Evolutionary conservation across 1,140 invertebrate species (phyloP).

Genomic region (Leptonema lineaticorne): DNA sequence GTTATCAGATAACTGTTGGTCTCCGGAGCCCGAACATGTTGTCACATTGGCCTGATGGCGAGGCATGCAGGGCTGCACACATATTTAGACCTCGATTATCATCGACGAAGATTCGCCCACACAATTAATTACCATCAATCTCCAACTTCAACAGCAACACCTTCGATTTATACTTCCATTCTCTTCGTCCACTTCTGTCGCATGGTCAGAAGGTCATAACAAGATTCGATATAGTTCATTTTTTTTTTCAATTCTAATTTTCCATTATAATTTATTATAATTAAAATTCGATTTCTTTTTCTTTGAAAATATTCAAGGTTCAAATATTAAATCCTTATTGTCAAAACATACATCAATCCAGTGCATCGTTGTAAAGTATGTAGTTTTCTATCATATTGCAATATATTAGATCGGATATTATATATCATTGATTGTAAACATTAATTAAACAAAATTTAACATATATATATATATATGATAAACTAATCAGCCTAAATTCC

Average conservation of each 20-base stretch:
- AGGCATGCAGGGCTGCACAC: slow-evolving; percentile 56
- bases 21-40: slow-evolving; percentile 67
- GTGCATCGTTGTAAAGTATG: too few species aligned
- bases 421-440: too few species aligned
- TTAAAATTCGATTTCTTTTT: too few species aligned
- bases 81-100: slow-evolving; percentile 51
- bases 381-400: too few species aligned
- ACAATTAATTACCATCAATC: slow-evolving; percentile 22
- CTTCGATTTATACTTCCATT: neutral
- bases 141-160: neutral
- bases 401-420: too few species aligned
- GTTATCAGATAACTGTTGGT: slow-evolving; percentile 75
- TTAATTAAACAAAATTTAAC: too few species aligned
- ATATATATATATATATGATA: too few species aligned
- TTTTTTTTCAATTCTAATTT: neutral
- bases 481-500: too few species aligned
- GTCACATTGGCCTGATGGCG: slow-evolving; percentile 66
- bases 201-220: neutral
- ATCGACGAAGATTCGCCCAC: neutral
- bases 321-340: too few species aligned
- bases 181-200: neutral
- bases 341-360: too few species aligned
- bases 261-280: too few species aligned
- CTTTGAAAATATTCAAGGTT: too few species aligned
- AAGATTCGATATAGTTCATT: neutral